A percentile compares a stretch with the other conserved stretches of the same genome.
Conservation (phyloP, 2,888 invertebrate species). For the Megamerina dolium region DNA sequence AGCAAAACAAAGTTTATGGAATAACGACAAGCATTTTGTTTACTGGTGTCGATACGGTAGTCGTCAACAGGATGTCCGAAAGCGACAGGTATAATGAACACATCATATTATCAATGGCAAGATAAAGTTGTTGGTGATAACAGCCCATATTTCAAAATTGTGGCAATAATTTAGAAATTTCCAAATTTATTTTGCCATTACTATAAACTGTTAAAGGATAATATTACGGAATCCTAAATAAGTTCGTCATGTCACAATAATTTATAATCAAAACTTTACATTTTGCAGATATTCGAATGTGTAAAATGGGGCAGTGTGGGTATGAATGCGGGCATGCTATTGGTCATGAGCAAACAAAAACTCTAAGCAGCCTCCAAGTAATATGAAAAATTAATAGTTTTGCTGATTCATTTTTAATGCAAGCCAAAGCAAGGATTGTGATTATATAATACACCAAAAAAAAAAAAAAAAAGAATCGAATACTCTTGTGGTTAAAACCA, state of each 20-base stretch:
- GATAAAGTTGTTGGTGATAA: too few species aligned
- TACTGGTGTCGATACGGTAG: conserved; percentile 68
- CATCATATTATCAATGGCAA: not conserved
- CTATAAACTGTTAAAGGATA: not conserved
- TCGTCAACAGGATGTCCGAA: conserved; percentile 61
- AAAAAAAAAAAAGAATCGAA: too few species aligned
- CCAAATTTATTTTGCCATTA: not conserved
- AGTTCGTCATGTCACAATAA: not conserved
- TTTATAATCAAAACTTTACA: not conserved
- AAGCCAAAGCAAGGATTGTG: too few species aligned
- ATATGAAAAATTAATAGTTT: conserved; percentile 14
- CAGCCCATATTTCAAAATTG: too few species aligned
- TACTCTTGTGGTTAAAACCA: too few species aligned
- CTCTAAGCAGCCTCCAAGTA: conserved; percentile 32
- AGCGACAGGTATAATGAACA: conserved; percentile 56
- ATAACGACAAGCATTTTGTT: conserved; percentile 59
- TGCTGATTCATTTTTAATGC: too few species aligned
- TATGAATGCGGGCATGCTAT: conserved; percentile 63
- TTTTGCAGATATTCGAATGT: conserved; percentile 63
- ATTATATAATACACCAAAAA: too few species aligned
- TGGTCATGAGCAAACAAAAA: conserved; percentile 54
- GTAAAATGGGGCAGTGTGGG: conserved; percentile 66
- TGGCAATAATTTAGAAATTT: too few species aligned
- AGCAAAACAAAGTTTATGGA: conserved; percentile 47
- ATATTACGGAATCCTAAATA: not conserved